phyloP scores from a whole-genome alignment of 2,113 vertebrate species.

The Aphyosemion australe region DNA sequence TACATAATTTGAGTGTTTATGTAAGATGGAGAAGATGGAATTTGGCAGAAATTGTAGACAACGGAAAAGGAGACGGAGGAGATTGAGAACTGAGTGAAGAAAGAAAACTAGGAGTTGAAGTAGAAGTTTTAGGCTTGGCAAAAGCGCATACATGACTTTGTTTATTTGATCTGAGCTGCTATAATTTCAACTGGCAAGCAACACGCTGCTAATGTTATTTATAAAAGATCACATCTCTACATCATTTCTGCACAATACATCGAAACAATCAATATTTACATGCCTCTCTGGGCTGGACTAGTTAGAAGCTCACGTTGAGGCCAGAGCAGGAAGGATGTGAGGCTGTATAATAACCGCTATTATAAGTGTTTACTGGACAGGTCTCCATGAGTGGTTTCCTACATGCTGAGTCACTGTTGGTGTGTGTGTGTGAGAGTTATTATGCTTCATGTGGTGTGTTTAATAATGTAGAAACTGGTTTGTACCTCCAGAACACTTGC shows the following conservation, averaged over 20 bases:
- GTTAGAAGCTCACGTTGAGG: slow-evolving; percentile 63
- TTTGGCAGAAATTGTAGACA: slow-evolving; percentile 46
- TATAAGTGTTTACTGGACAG: slow-evolving; percentile 66
- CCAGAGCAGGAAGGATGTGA: slow-evolving; percentile 33
- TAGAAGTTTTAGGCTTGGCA: slow-evolving; percentile 39
- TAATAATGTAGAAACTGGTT: slow-evolving; percentile 11
- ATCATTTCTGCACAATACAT: slow-evolving; percentile 64
- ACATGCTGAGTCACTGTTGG: slow-evolving; percentile 40
- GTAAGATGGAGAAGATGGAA: slow-evolving; percentile 46
- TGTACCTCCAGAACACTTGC: too few relatives aligned
- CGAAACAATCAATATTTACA: slow-evolving; percentile 73
- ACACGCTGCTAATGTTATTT: slow-evolving; percentile 48
- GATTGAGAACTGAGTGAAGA: slow-evolving; percentile 4
- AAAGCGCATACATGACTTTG: slow-evolving; percentile 20
- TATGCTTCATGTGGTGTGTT: slow-evolving; percentile 9
- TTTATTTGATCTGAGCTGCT: slow-evolving; percentile 44
- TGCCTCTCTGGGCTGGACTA: slow-evolving; percentile 46
- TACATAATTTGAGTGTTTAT: slow-evolving; percentile 51
- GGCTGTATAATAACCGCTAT: slow-evolving; percentile 57
- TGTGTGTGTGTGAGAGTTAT: slow-evolving; percentile 12
- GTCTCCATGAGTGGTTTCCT: slow-evolving; percentile 55
- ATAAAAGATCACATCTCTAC: slow-evolving; percentile 65
- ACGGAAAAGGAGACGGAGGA: slow-evolving; percentile 13
- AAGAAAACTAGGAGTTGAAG: slow-evolving; percentile 15
- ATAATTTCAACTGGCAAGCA: slow-evolving; percentile 41